A percentile compares a stretch with the other conserved stretches of the same genome.
Conservation (phyloP, 2,797 vertebrate species). For the Serranus cabrilla region DNA sequence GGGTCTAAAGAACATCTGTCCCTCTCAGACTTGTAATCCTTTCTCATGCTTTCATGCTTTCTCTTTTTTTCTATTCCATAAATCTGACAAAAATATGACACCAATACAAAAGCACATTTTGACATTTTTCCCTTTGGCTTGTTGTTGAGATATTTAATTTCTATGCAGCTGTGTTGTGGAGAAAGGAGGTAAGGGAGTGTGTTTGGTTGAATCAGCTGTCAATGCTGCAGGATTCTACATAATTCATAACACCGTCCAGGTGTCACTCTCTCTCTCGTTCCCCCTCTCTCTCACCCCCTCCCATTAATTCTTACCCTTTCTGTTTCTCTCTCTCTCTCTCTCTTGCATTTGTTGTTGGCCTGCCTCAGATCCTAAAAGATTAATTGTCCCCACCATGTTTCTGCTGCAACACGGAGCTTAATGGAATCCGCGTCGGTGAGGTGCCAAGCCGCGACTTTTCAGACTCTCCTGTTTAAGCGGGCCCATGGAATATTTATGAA, state of each 20-base stretch:
- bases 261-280: slow-evolving; percentile 50
- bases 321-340: slow-evolving; percentile 26
- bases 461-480: slow-evolving; percentile 57
- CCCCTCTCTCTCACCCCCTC: slow-evolving; percentile 20
- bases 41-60: slow-evolving; percentile 32
- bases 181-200: slow-evolving; percentile 30
- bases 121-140: slow-evolving; percentile 23
- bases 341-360: slow-evolving; percentile 38
- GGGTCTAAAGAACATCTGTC: slow-evolving; percentile 51
- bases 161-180: slow-evolving; percentile 43
- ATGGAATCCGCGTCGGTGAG: slow-evolving; percentile 76
- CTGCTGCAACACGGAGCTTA: slow-evolving; percentile 68
- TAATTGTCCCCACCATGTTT: slow-evolving; percentile 77
- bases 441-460: slow-evolving; percentile 60
- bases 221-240: slow-evolving; percentile 48
- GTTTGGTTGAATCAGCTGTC: slow-evolving; percentile 52
- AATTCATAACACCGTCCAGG: slow-evolving; percentile 68
- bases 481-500: slow-evolving; percentile 84
- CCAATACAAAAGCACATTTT: slow-evolving; percentile 8
- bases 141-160: slow-evolving; percentile 35
- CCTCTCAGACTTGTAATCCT: slow-evolving; percentile 48
- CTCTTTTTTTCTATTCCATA: not conserved
- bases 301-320: slow-evolving; percentile 51
- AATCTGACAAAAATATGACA: slow-evolving; percentile 25
- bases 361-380: slow-evolving; percentile 79